Conservation (phyloP, 2,113 vertebrate species). For the Porphyrio hochstetteri region DNA sequence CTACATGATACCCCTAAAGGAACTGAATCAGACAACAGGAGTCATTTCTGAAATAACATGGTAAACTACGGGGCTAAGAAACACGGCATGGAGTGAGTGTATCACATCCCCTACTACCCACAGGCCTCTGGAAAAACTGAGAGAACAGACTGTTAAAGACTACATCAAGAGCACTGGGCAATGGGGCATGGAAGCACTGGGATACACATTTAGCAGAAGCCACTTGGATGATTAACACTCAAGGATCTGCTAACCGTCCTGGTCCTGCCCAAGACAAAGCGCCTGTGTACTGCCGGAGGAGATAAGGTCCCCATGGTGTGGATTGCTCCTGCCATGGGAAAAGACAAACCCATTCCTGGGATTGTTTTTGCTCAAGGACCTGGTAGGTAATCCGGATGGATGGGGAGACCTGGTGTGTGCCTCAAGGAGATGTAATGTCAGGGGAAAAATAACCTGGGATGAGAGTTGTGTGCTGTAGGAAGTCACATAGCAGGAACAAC, state of each 20-base stretch:
- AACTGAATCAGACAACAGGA: not conserved
- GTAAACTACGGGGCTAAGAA: not conserved
- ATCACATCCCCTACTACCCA: not conserved
- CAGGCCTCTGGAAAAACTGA: not conserved
- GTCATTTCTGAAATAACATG: not conserved
- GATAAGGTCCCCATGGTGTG: not conserved
- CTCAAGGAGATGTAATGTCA: not conserved
- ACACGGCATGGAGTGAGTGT: not conserved
- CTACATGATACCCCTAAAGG: not conserved
- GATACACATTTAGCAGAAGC: not conserved
- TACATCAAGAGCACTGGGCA: not conserved
- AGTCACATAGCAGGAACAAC: not conserved
- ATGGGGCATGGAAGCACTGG: not conserved
- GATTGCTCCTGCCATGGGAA: not conserved
- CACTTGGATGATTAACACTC: not conserved
- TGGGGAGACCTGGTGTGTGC: not conserved
- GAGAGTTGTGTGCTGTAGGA: not conserved
- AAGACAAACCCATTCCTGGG: not conserved
- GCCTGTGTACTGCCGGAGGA: not conserved
- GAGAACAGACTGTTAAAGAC: not conserved
- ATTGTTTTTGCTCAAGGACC: not conserved
- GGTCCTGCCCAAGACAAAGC: not conserved
- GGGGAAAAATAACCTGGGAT: not conserved
- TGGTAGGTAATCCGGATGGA: not conserved
- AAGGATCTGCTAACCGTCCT: not conserved